Conservation (phyloP, 2,797 vertebrate genomes). For the Dallia pectoralis region DNA sequence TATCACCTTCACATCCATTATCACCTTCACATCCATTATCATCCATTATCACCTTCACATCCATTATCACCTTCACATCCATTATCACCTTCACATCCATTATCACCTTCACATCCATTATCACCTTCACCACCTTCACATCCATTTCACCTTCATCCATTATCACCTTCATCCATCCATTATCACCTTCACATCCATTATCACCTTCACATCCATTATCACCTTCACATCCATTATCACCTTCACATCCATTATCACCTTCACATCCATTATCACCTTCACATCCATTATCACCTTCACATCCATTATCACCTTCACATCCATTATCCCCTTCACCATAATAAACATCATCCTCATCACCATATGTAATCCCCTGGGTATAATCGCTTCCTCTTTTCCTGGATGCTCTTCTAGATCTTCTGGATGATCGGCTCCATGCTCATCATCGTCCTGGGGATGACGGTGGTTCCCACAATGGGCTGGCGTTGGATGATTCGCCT, state of each 20-base stretch:
- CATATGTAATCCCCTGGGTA: no score
- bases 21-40: background rate
- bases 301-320: no score
- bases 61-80: background rate
- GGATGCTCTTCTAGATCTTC: slow-evolving; percentile 78
- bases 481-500: slow-evolving; percentile 95
- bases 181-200: background rate
- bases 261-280: no score
- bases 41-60: no score
- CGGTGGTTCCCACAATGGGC: slow-evolving; percentile 83
- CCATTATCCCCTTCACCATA: background rate
- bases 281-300: no score
- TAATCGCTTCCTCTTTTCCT: background rate
- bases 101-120: background rate
- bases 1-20: background rate
- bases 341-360: background rate
- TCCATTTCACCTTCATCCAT: background rate
- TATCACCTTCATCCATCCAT: no score
- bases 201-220: no score
- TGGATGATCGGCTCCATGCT: slow-evolving; percentile 91
- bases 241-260: no score
- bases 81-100: background rate
- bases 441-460: slow-evolving; percentile 87
- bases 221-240: no score
- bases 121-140: background rate